phyloP scores from a whole-genome alignment of 2,113 vertebrate species.

The Oncorhynchus gorbuscha region DNA sequence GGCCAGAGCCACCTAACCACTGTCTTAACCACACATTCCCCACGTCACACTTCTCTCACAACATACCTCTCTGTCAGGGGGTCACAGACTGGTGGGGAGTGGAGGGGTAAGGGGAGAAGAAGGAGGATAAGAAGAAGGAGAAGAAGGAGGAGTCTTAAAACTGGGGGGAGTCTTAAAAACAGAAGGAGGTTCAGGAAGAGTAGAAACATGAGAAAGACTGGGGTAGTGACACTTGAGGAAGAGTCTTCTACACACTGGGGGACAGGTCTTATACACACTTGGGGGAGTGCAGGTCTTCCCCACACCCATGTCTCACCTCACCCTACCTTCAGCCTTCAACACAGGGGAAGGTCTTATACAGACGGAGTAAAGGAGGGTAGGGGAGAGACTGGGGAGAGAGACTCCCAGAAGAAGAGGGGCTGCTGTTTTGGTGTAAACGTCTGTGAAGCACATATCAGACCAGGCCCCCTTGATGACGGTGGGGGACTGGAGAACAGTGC shows the following conservation, averaged over 20 bases:
- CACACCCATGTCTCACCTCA: background rate
- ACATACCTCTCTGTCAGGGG: constrained; percentile 64
- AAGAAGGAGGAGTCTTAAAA: constrained; percentile 1
- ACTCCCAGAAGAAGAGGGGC: background rate
- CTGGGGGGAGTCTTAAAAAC: background rate
- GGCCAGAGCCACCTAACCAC: constrained; percentile 40
- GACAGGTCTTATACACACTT: too few relatives aligned
- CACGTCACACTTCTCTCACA: constrained; percentile 64
- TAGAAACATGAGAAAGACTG: background rate
- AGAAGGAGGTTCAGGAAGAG: background rate
- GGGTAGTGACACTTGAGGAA: too few relatives aligned
- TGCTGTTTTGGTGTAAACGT: constrained; percentile 43
- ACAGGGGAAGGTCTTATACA: constrained; percentile 1
- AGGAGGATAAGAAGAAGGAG: background rate
- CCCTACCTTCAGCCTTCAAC: background rate
- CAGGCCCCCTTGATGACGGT: constrained; percentile 20
- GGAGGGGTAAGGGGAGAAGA: background rate
- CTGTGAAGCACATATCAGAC: too few relatives aligned
- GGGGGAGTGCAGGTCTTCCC: too few relatives aligned
- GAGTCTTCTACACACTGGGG: too few relatives aligned
- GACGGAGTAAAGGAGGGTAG: background rate
- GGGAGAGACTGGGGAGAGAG: background rate
- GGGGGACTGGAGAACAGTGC: constrained; percentile 9
- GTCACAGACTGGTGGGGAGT: constrained; percentile 48
- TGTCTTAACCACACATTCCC: constrained; percentile 54